Base-by-base conservation (phyloP, 2,888 invertebrate genomes). In the Suillia variegata region DNA sequence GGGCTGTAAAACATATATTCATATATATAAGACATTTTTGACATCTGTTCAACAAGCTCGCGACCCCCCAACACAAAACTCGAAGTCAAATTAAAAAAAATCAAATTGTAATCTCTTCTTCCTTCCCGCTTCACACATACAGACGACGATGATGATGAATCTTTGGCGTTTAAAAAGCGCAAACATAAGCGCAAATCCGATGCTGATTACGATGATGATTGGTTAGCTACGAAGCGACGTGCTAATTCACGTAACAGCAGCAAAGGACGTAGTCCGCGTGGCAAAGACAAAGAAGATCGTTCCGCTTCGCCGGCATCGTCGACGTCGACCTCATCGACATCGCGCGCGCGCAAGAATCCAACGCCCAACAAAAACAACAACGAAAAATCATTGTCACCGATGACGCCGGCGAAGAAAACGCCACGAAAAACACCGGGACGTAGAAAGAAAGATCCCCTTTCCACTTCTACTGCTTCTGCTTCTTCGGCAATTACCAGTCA, bases 181-280 rank as follows among this genome's bases (percentile, higher is more conserved):
- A 75, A 73, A 59, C 75, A 76, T 57, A 79, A 79, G 72, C 77
- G 80, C 58, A 79, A 74, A 67, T 76, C 74, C 51, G 80, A 81
- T 63, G 77, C 80, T 51, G 82, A 82, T 62, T 81, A 81, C 63
- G 82, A 82, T 68, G 82, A 82, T 63, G 82, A 82, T 69, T 82
- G 82, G 82, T 73, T 75, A 63, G 73, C 73, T 17, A 78, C 74
- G 61, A 76, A 77, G 64, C 71, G 75, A 5, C 75, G 76, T 52
- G 70, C 71, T 10, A 73, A 63, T 62, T 77, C 79, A 42, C 73
- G 79, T 13, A 76, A 76, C 33, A 76, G 71, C 65, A 74, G 70
- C 59, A 79, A 77, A 24, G 80, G 77, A 48, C 77, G 80, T 58
- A 77, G 71, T 70, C 66, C 77, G 51, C 75, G 77, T 18, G 69